Percentiles rank a stretch among this genome's conserved stretches.
Evolutionary conservation across 2,113 vertebrate species (phyloP).

Genomic region (Nycticryphes semicollaris): DNA sequence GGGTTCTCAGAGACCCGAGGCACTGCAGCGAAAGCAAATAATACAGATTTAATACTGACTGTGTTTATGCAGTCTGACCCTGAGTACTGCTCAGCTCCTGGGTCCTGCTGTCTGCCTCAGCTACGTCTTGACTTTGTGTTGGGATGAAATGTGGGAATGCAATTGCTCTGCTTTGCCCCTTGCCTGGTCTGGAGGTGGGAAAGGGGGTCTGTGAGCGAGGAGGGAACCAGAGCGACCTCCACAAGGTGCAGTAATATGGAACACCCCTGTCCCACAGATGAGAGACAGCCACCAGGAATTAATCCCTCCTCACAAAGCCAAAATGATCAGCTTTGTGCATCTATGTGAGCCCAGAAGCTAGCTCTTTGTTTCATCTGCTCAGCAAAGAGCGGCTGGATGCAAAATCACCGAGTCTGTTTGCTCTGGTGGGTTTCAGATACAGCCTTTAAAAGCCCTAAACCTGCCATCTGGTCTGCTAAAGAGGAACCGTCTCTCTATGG

Average conservation of each 20-base stretch:
- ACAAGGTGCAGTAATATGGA: rapidly evolving
- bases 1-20: slow-evolving; percentile 38
- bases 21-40: slow-evolving; percentile 35
- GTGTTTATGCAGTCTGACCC: slow-evolving; percentile 63
- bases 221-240: not conserved
- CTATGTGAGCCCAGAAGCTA: not conserved
- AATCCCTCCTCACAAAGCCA: not conserved
- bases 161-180: not conserved
- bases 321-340: not conserved
- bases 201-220: not conserved
- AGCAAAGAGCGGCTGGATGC: not conserved
- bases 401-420: not conserved
- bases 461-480: not conserved
- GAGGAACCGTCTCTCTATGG: not conserved
- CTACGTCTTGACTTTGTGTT: not conserved
- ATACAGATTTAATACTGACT: slow-evolving; percentile 49
- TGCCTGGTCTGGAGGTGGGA: not conserved
- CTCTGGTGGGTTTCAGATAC: not conserved
- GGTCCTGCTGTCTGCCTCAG: not conserved
- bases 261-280: not conserved
- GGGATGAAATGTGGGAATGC: slow-evolving; percentile 1
- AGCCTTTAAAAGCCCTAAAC: not conserved
- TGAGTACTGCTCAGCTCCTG: slow-evolving; percentile 1
- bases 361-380: not conserved
- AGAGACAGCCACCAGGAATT: not conserved